Conservation (phyloP, 2,888 invertebrate genomes). For the Caenorhabditis sp. region DNA sequence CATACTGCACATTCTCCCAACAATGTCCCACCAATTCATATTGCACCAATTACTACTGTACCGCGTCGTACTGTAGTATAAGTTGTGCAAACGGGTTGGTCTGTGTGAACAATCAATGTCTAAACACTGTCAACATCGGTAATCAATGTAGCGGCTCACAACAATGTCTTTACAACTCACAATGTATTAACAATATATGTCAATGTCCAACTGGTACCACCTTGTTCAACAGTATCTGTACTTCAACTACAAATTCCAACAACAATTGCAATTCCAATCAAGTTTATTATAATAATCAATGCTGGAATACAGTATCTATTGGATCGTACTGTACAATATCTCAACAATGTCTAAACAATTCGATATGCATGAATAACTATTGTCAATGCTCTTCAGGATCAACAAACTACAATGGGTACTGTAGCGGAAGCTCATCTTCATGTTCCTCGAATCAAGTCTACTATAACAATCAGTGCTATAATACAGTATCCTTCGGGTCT, state of each 20-base stretch:
- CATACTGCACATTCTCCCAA: constrained; percentile 42
- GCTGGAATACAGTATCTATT: constrained; percentile 35
- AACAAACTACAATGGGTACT: neutral
- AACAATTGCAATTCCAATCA: constrained; percentile 21
- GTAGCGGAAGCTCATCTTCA: neutral
- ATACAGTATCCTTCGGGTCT: constrained; percentile 40
- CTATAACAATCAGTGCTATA: constrained; percentile 53
- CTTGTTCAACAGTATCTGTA: constrained; percentile 19
- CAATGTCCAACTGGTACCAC: constrained; percentile 31
- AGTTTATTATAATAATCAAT: constrained; percentile 8
- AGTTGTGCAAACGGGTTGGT: constrained; percentile 28
- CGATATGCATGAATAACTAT: constrained; percentile 27
- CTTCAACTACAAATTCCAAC: constrained; percentile 19
- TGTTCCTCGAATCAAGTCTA: constrained; percentile 4
- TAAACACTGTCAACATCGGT: constrained; percentile 24
- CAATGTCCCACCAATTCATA: constrained; percentile 47
- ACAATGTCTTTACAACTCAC: constrained; percentile 33
- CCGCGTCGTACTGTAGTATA: constrained; percentile 17
- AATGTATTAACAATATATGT: constrained; percentile 31
- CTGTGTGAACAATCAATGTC: constrained; percentile 38
- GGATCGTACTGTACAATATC: constrained; percentile 48
- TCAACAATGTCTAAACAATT: constrained; percentile 47
- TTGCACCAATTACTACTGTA: constrained; percentile 37
- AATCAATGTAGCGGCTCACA: constrained; percentile 31
- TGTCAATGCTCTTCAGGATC: constrained; percentile 38